Base-by-base conservation (phyloP, 2,888 invertebrate species). In the Drosophila falleni region DNA sequence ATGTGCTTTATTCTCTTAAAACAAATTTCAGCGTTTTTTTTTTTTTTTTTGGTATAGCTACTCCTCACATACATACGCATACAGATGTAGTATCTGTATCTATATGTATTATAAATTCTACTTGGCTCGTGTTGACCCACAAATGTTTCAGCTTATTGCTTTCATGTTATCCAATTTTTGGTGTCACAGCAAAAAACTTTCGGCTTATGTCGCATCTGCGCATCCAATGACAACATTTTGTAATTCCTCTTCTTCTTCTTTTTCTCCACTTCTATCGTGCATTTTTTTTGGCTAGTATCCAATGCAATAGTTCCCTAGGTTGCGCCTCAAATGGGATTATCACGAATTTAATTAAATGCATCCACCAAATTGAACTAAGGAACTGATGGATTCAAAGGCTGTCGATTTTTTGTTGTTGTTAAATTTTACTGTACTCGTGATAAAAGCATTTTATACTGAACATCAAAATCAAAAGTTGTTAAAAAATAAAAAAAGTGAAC, bases 91-190 rank as follows among this genome's bases (percentile, higher is more conserved):
- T 11, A 8, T 35, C 1, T 19, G 33, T 6, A 33, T 16, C 33
- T 16, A 33, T 8, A 16, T 10, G 5, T 60, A 11, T 29, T 44
- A 16, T 54, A 44, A 35, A 42, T 35, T 53, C 63, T 67, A 53
- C 54, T 60, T 29, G 35, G 41, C 39, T 55, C 61, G 58, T 65
- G 74, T 46, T 82, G 82, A 88, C 82, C 82, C 89, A 88, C 78
- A 88, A 83, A 80, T 68, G 69, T 46, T 42, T 46, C 46, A 74
- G 69, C 87, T 88, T 88, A 83, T 86, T 86, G 89, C 82, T 71
- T 64, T 71, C 56, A 74, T 83, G 87, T 74, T 70, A 54, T 31
- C 58, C 62, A 19, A 78, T 76, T 81, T 85, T 69, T 46, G 42
- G 62, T 83, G 74, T 81, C 78, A 81, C 58, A 47, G 71, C 70